Base-by-base conservation (phyloP, 2,888 invertebrate species). In the Crossocerus cetratus region DNA sequence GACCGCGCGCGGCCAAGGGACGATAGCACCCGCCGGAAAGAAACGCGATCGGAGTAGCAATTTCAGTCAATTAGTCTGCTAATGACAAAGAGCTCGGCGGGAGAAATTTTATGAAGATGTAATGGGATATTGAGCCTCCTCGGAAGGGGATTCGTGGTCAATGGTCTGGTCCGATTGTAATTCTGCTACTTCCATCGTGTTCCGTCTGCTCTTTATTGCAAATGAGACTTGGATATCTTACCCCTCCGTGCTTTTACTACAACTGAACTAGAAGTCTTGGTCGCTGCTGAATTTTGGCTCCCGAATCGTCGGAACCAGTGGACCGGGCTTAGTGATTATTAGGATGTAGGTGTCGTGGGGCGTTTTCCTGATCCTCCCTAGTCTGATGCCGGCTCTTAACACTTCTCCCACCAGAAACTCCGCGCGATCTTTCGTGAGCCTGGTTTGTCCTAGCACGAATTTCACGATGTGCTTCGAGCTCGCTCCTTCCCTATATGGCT, bases 381-480 rank as follows among this genome's bases (percentile, higher is more conserved):
- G 68, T 14, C 82, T 82, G 13, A 89, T 61, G 3, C 89, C 90
- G 13, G 80, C 66, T 57, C 83, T 82, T 16, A 90, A 83, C 23
- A 87, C 86, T 74, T 87, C 80, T 65, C 81, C 73, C n/a, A 89
- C 84, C 64, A 77, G 70, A 42, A 78, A 81, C 14, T 84, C 76
- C 3, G 87, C 88, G 18, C 83, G 81, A 2, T 78, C 77, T 45
- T 86, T 80, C 8, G 85, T 82, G 58, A 86, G 74, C 22, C 83
- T 77, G 63, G 84, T 83, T 32, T 84, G 74, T 57, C 73, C 74
- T 83, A 86, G 62, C n/a, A 90, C 89, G 74, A 89, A 85, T 3
- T 76, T 77, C n/a, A 90, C 81, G 74, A 90, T 89, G 20, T 74
- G 80, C 16, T 81, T 74, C 66, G 89, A 83, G 18, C 76, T 83